These are phyloP conservation scores for Pseudopodoces humilis DNA, from an alignment of 2,113 vertebrate species.

Conservation along the genomic window DNA sequence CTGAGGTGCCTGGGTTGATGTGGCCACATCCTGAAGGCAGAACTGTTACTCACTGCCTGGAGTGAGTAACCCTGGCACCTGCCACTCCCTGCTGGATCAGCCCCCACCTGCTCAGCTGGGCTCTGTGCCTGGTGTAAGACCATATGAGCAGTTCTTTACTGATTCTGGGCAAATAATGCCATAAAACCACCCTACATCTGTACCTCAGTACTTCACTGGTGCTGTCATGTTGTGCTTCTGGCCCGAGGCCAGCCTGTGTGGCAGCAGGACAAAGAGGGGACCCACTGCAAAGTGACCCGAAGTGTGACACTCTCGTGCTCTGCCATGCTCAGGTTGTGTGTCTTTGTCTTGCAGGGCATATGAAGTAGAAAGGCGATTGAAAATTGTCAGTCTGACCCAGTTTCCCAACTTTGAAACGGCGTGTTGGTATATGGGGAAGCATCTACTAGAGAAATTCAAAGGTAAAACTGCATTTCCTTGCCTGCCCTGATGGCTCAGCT, in stretches of 20 bases:
- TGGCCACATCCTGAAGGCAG: not conserved
- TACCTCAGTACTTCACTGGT: not conserved
- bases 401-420: slow-evolving; percentile 96
- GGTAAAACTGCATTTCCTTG: slow-evolving; percentile 70
- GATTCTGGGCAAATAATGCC: not conserved
- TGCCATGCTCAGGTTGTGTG: not conserved
- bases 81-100: not conserved
- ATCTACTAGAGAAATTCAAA: slow-evolving; percentile 94
- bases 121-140: not conserved
- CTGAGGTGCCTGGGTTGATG: not conserved
- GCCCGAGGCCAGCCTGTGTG: not conserved
- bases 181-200: not conserved
- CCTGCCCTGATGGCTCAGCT: not conserved
- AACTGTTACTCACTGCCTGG: not conserved
- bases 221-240: not conserved
- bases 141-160: not conserved
- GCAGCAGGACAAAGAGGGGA: not conserved
- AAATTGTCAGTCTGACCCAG: slow-evolving; percentile 91
- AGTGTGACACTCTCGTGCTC: not conserved
- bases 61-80: not conserved
- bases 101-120: not conserved
- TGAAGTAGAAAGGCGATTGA: slow-evolving; percentile 93
- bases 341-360: slow-evolving; percentile 86
- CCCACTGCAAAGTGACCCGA: not conserved
- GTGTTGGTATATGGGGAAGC: slow-evolving; percentile 95